Percentiles rank a stretch among this genome's conserved stretches.
Evolutionary conservation across 2,113 vertebrate genomes (phyloP).

Genomic region (Crotalus tigris): DNA sequence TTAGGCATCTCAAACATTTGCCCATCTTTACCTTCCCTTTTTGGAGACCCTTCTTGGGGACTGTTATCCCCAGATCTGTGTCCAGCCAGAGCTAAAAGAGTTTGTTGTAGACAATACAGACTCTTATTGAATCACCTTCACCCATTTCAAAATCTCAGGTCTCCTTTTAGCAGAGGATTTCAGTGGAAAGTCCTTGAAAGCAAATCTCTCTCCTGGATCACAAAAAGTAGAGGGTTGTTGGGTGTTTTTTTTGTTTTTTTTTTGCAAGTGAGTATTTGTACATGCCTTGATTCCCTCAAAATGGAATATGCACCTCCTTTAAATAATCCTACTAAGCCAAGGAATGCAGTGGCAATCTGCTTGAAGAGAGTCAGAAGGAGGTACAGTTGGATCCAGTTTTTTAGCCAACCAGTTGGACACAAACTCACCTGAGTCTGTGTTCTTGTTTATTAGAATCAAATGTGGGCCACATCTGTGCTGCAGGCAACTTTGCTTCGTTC

Average conservation of each 20-base stretch:
- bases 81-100: not conserved
- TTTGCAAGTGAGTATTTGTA: not conserved
- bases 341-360: not conserved
- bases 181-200: not conserved
- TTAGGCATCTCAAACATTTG: too few relatives aligned
- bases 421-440: rapidly evolving
- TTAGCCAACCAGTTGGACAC: not conserved
- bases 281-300: not conserved
- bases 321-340: not conserved
- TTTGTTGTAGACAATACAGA: not conserved
- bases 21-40: not conserved
- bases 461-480: constrained; percentile 7
- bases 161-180: not conserved
- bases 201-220: not conserved
- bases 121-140: not conserved
- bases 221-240: not conserved
- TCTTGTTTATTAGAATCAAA: constrained; percentile 15
- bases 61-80: not conserved
- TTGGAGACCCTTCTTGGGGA: not conserved
- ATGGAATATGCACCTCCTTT: not conserved
- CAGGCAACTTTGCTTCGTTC: not conserved
- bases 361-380: not conserved
- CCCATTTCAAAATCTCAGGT: not conserved
- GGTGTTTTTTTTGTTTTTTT: not conserved
- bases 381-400: not conserved